Percentiles rank a stretch among this genome's conserved stretches.
These are phyloP conservation scores for Hirudo medicinalis DNA, from an alignment of 1,140 invertebrate genomes.

Conservation along the genomic window DNA sequence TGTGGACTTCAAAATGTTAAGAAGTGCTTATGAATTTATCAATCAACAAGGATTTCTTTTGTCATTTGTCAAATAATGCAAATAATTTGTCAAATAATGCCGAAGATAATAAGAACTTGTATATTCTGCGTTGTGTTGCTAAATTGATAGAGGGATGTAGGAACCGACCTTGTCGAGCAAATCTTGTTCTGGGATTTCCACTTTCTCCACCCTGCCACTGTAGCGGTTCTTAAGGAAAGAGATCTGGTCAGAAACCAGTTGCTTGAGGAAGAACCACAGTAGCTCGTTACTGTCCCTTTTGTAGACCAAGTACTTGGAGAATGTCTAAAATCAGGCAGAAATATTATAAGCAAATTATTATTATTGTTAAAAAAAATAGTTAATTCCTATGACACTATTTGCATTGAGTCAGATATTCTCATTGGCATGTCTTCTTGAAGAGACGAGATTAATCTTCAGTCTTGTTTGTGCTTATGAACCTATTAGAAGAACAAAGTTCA, in stretches of 20 bases:
- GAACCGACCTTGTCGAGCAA: slow-evolving; percentile 63
- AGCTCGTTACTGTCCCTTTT: slow-evolving; percentile 92
- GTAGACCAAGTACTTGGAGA: slow-evolving; percentile 81
- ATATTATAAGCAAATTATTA: not conserved
- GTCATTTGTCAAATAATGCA: not conserved
- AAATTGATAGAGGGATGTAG: too few relatives aligned
- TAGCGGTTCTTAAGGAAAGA: slow-evolving; percentile 70
- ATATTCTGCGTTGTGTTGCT: too few relatives aligned
- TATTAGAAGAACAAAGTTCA: not conserved
- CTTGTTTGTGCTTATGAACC: too few relatives aligned
- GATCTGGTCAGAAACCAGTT: slow-evolving; percentile 78
- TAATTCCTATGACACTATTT: too few relatives aligned
- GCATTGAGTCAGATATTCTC: too few relatives aligned
- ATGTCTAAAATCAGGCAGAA: slow-evolving; percentile 54
- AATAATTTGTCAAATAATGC: not conserved
- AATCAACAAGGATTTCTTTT: too few relatives aligned
- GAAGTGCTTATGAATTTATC: too few relatives aligned
- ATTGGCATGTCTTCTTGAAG: too few relatives aligned
- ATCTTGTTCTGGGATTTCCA: slow-evolving; percentile 83
- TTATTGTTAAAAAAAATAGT: too few relatives aligned
- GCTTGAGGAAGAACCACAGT: slow-evolving; percentile 83
- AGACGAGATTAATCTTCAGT: too few relatives aligned
- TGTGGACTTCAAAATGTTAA: too few relatives aligned
- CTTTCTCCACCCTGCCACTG: slow-evolving; percentile 42
- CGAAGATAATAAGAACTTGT: too few relatives aligned